phyloP scores from a whole-genome alignment of 1,140 invertebrate genomes.

The Nilaparvata lugens region DNA sequence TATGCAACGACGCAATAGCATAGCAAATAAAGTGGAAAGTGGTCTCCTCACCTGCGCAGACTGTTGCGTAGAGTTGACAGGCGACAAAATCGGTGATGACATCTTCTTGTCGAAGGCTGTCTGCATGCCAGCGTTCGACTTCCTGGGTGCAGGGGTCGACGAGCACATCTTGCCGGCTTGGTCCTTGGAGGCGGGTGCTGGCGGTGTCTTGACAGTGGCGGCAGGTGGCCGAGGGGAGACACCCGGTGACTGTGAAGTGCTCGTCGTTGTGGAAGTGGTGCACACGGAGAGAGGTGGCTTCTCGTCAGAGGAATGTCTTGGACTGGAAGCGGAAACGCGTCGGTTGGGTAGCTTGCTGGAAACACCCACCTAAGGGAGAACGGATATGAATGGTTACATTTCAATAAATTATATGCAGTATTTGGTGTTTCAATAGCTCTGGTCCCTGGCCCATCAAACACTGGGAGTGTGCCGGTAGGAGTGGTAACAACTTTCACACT shows the following conservation, averaged over 20 bases:
- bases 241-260: conserved; percentile 36
- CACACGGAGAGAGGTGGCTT: conserved; percentile 7
- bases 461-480: too few relatives aligned
- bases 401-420: too few relatives aligned
- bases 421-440: too few relatives aligned
- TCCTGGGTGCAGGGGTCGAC: conserved; percentile 32
- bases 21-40: background rate
- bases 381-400: too few relatives aligned
- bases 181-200: conserved; percentile 29
- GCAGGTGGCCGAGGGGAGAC: conserved; percentile 34
- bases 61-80: conserved; percentile 12
- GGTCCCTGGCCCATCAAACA: too few relatives aligned
- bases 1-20: too few relatives aligned
- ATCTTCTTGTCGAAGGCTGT: conserved; percentile 27
- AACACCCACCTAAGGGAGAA: background rate
- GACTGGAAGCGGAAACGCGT: conserved; percentile 26
- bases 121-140: conserved; percentile 33
- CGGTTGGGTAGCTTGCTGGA: background rate
- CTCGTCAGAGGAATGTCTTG: conserved; percentile 29
- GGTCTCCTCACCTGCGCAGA: conserved; percentile 7
- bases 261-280: conserved; percentile 19
- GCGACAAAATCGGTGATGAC: conserved; percentile 25
- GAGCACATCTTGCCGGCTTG: conserved; percentile 33
- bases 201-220: conserved; percentile 23
- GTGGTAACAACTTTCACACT: too few relatives aligned